phyloP scores from a whole-genome alignment of 2,797 vertebrate species.

The Taenioides sp. region DNA sequence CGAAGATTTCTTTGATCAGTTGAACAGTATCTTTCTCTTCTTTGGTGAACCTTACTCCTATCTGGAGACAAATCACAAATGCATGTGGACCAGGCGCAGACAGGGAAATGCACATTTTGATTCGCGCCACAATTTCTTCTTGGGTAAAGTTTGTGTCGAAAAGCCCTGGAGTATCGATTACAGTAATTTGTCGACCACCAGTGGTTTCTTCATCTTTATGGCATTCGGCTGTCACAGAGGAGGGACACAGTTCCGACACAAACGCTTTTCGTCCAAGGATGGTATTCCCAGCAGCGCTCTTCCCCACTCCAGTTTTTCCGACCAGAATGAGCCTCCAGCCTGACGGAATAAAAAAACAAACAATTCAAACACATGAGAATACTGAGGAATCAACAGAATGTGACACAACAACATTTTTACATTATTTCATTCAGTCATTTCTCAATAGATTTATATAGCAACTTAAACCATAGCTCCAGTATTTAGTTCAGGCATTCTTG shows the following conservation, averaged over 20 bases:
- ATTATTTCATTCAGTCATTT: no score
- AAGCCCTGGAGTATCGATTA: constrained; percentile 19
- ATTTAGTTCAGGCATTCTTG: no score
- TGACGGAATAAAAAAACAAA: constrained; percentile 34
- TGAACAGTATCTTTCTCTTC: constrained; percentile 50
- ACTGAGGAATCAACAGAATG: no score
- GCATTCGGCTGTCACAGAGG: constrained; percentile 36
- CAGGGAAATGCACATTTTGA: constrained; percentile 54
- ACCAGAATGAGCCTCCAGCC: constrained; percentile 55
- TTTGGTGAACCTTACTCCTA: constrained; percentile 45
- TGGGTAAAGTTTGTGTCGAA: constrained; percentile 43
- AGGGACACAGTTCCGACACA: constrained; percentile 41
- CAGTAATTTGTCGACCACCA: constrained; percentile 5
- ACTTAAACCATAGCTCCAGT: no score
- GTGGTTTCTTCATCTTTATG: constrained; percentile 39
- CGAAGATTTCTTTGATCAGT: constrained; percentile 54
- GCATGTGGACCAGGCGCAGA: constrained; percentile 52
- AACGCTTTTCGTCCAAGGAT: constrained; percentile 53
- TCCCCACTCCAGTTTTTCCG: constrained; percentile 59
- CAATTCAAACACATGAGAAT: no score
- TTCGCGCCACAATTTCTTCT: constrained; percentile 41
- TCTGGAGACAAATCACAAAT: constrained; percentile 51
- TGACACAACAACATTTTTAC: no score
- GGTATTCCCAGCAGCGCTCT: constrained; percentile 58
- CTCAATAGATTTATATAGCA: no score